Base-by-base conservation (phyloP, 2,888 invertebrate species). In the Venustoraphidia nigricollis region DNA sequence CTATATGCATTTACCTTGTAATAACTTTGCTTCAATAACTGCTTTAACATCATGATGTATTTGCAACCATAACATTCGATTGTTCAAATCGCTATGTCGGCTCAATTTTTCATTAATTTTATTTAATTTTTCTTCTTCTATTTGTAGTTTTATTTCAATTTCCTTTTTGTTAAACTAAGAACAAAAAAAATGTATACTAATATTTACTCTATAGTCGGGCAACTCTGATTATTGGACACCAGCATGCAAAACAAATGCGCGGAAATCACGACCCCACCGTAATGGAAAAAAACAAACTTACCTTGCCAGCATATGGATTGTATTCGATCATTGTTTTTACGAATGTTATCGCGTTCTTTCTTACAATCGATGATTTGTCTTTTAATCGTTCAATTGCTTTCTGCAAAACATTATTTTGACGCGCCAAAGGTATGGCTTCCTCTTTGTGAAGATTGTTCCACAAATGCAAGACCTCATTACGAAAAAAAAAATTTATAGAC, bases 281-380 rank as follows among this genome's bases (percentile, higher is more conserved):
- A 27, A 14, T 14, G 9, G 8, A 36, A 10, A 36, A 38, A 41
- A 40, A 48, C 9, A 45, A 14, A 38, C 69, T 71, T 57, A 83
- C 73, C 68, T 81, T 80, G 0, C 82, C 79, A n/a, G 86, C 81
- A 65, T 82, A 95, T 5, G 89, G 86, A 69, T 96, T 95, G 54
- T 80, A 77, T 62, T 87, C 81, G 39, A 96, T 67, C 62, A 94
- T 82, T 11, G 81, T 73, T 52, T 83, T 83, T 5, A 90, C 62
- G 36, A 90, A 71, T 59, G 81, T 82, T 49, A 90, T 77, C 3
- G 94, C 88, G 52, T 80, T 78, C 66, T 91, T 94, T 35, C 95
- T 74, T 0, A 94, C 95, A 48, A 77, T 72, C 8, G 86, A 83
- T 2, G 86, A 84, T 63, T 84, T 88, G 64, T 96, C 96, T 47